A percentile compares a stretch with the other conserved stretches of the same genome.
Evolutionary conservation across 2,888 invertebrate species (phyloP).

Genomic region (Drosophila putrida): DNA sequence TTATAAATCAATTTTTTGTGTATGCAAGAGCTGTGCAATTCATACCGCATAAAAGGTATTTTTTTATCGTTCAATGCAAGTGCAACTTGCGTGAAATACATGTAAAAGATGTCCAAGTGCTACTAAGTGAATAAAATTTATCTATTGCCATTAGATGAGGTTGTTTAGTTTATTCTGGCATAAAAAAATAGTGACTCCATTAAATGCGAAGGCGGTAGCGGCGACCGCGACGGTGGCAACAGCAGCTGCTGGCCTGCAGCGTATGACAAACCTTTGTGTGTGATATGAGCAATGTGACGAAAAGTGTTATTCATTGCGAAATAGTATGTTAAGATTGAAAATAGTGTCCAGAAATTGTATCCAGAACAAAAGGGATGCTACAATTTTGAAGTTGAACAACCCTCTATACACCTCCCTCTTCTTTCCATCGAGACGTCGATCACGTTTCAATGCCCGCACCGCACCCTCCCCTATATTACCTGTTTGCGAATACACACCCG

Average conservation of each 20-base stretch:
- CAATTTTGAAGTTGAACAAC: conserved; percentile 18
- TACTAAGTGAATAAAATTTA: conserved; percentile 32
- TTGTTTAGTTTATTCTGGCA: conserved; percentile 22
- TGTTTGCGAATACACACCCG: conserved; percentile 64
- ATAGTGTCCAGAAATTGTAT: not conserved
- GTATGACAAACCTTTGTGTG: conserved; percentile 50
- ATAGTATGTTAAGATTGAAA: conserved; percentile 8
- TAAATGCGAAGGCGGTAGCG: conserved; percentile 35
- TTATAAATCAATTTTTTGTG: conserved; percentile 85
- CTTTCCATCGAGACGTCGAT: conserved; percentile 43
- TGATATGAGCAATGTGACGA: conserved; percentile 39
- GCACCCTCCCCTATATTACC: conserved; percentile 55
- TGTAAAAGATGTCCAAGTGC: conserved; percentile 5
- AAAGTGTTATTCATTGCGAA: conserved; percentile 35
- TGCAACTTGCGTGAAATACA: conserved; percentile 21
- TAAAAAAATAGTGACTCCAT: conserved; percentile 27
- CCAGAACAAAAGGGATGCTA: conserved; percentile 19
- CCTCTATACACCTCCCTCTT: conserved; percentile 13
- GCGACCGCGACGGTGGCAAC: conserved; percentile 21
- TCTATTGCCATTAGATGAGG: conserved; percentile 8
- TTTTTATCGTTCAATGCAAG: conserved; percentile 28
- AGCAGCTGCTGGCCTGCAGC: conserved; percentile 36
- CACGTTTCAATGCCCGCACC: conserved; percentile 43
- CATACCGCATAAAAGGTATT: conserved; percentile 74
- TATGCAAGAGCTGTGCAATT: conserved; percentile 81